Conservation (phyloP, 2,113 vertebrate genomes). For the Phalacrocorax brasilianus region DNA sequence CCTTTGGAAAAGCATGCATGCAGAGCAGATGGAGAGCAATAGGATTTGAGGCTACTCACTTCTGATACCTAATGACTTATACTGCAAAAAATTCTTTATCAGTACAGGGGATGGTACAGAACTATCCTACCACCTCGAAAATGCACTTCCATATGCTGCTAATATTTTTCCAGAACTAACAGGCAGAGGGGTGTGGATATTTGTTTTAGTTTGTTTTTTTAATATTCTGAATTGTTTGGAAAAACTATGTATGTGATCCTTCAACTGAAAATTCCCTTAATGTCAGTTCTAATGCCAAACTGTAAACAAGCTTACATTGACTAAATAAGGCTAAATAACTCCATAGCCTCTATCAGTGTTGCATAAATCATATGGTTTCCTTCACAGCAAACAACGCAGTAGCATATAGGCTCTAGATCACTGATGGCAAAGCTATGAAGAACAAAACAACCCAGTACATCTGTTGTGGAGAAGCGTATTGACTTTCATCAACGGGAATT, state of each 20-base stretch:
- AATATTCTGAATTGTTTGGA: neutral
- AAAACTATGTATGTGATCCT: neutral
- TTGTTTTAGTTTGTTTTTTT: neutral
- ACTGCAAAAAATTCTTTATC: neutral
- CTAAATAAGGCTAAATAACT: slow-evolving; percentile 3
- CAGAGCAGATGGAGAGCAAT: neutral
- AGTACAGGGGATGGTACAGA: neutral
- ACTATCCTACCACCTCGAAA: neutral
- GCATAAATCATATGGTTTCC: neutral
- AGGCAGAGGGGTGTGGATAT: neutral
- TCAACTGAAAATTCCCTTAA: neutral
- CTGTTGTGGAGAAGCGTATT: accelerated
- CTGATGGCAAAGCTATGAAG: neutral
- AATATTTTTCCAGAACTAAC: neutral
- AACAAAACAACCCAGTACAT: neutral
- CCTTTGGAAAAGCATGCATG: accelerated
- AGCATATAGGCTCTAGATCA: neutral
- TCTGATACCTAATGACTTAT: neutral
- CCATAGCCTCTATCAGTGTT: neutral
- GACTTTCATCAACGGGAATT: too few relatives aligned
- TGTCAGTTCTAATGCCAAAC: neutral
- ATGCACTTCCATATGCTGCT: neutral
- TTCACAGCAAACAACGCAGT: neutral
- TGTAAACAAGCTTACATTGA: neutral
- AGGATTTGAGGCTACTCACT: neutral